Evolutionary conservation across 2,888 invertebrate genomes (phyloP).

Genomic region (Mechanitis mazaeus): DNA sequence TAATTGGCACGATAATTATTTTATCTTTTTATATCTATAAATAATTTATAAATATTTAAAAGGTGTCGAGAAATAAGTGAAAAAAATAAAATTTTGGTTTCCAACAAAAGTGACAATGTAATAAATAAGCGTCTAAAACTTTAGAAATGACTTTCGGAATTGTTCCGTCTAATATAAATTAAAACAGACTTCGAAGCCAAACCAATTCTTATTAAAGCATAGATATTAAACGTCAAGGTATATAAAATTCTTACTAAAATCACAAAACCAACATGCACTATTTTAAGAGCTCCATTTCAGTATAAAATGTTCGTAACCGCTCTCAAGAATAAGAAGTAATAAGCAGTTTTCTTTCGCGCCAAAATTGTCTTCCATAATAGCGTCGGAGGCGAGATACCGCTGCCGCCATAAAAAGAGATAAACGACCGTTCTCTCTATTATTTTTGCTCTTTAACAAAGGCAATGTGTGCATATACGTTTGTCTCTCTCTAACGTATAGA

Average conservation of each 20-base stretch:
- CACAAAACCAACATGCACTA: constrained; percentile 18
- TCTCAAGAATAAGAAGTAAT: constrained; percentile 73
- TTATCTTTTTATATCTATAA: too few species aligned
- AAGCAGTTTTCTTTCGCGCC: constrained; percentile 77
- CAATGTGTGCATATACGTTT: constrained; percentile 71
- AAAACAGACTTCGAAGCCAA: too few species aligned
- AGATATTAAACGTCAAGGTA: too few species aligned
- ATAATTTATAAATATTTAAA: too few species aligned
- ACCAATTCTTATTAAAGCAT: too few species aligned
- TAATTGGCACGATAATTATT: too few species aligned
- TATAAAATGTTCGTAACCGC: constrained; percentile 38
- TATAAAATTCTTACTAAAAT: not conserved
- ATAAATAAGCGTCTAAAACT: too few species aligned
- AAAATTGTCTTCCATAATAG: constrained; percentile 76
- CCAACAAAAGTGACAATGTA: too few species aligned
- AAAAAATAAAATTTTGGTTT: too few species aligned
- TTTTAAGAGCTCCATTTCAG: constrained; percentile 32
- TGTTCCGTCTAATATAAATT: too few species aligned
- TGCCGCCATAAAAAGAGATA: constrained; percentile 75
- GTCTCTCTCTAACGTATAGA: constrained; percentile 55
- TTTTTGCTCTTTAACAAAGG: constrained; percentile 75
- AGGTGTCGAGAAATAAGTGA: too few species aligned
- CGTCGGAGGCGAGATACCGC: constrained; percentile 71
- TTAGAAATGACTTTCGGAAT: too few species aligned
- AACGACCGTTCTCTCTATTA: constrained; percentile 76